Evolutionary conservation across 2,888 invertebrate genomes (phyloP), one percentile per base, ranked within the genome.

Genomic region (Ectobius pallidus): DNA sequence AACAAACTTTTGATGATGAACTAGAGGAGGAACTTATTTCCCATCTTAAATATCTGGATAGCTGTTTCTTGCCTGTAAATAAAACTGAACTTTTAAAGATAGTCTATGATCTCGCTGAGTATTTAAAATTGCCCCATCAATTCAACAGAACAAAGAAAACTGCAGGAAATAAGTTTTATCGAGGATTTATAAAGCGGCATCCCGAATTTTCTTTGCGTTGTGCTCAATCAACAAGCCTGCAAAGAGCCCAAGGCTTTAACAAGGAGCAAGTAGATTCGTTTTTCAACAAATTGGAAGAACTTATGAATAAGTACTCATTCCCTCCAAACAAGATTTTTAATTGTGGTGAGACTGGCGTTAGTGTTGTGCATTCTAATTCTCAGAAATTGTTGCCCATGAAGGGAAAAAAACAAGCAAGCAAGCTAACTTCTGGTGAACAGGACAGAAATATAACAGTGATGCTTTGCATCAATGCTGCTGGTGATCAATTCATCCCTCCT

Each of bases 261-360:
- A 62, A 62, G 62, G 30, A 62, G 1, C 61, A 25, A 7, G 61
- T 61, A 20, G 11, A 61, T 27, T 25, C 16, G 20, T 61, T 61
- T 61, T 61, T 61, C 61, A 42, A 42, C 62, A 62, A 62, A 62
- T 62, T 62, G 30, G 30, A 62, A 16, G 62, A 62, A n/a, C 62
- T 62, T 25, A 62, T 32, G 32, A 30, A n/a, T 30, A 62, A 62
- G 9, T 39, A 65, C 25, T 65, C 18, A 20, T 65, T 65, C 42
- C 65, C 65, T 65, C 65, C 65, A 9, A 25, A 14, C 65, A 65
- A 22, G 42, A 14, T 65, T 6, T 39, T 32, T n/a, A 65, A 34
- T 11, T 39, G 65, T 16, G 30, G 30, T 32, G 62, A 46, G 20
- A 46, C 46, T 14, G 46, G 46, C 46, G 20, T 46, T 18, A 22